phyloP scores from a whole-genome alignment of 2,797 vertebrate genomes.

The Sebastolobus alascanus region DNA sequence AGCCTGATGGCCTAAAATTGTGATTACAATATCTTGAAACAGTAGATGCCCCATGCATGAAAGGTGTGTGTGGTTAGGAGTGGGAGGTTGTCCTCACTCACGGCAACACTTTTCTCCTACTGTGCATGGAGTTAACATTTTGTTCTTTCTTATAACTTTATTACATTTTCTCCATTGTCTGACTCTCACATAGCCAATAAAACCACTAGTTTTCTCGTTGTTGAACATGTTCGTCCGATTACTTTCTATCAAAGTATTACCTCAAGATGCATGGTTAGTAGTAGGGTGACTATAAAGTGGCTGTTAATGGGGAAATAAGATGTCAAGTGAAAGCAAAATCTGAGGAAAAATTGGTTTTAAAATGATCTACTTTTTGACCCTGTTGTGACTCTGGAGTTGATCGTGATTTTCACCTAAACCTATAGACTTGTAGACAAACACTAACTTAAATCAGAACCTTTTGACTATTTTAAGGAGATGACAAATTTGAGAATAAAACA shows the following conservation, averaged over 20 bases:
- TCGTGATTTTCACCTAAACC: neutral
- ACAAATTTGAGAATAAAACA: constrained; percentile 8
- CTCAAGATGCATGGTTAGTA: neutral
- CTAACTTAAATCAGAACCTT: neutral
- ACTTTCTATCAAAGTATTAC: neutral
- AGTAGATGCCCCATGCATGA: neutral
- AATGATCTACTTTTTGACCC: neutral
- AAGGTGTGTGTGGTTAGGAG: neutral
- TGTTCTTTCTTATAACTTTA: neutral
- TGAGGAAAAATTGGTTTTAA: neutral
- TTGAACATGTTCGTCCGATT: neutral
- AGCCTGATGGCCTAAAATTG: neutral
- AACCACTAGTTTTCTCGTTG: neutral
- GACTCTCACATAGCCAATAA: neutral
- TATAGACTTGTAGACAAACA: neutral
- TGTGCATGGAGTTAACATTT: neutral
- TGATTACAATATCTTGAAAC: neutral
- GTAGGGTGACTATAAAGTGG: neutral
- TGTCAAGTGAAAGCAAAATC: neutral
- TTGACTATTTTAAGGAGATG: neutral
- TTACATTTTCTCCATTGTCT: neutral
- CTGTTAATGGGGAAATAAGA: neutral
- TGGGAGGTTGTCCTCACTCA: neutral
- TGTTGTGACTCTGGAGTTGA: neutral
- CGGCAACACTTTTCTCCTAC: neutral